phyloP scores from a whole-genome alignment of 1,140 invertebrate genomes.

The Papilio dardanus region DNA sequence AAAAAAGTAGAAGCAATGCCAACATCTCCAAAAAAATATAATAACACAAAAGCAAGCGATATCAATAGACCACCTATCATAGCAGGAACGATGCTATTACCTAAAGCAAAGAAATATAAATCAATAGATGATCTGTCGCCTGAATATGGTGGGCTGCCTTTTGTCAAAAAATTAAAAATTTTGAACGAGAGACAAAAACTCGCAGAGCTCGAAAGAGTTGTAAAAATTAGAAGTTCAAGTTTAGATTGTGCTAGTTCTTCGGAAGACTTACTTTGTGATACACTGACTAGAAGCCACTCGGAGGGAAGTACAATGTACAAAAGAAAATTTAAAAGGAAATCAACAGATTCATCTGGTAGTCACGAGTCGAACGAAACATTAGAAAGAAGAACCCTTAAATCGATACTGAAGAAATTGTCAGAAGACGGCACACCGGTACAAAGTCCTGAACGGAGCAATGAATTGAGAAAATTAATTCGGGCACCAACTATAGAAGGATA shows the following conservation, averaged over 20 bases:
- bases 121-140: slow-evolving; percentile 94
- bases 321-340: slow-evolving; percentile 74
- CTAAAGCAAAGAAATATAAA: slow-evolving; percentile 86
- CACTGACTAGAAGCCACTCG: slow-evolving; percentile 86
- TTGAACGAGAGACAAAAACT: slow-evolving; percentile 93
- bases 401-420: slow-evolving; percentile 92
- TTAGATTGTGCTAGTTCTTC: slow-evolving; percentile 88
- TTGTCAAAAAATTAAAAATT: slow-evolving; percentile 94
- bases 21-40: slow-evolving; percentile 65
- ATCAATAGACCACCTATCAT: slow-evolving; percentile 55
- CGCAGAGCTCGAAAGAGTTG: slow-evolving; percentile 89
- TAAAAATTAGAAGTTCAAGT: slow-evolving; percentile 89
- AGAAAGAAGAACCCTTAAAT: slow-evolving; percentile 91
- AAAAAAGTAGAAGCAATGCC: slow-evolving; percentile 72
- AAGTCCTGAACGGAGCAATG: slow-evolving; percentile 78
- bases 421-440: slow-evolving; percentile 82
- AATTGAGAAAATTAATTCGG: slow-evolving; percentile 86
- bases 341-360: slow-evolving; percentile 79
- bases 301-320: slow-evolving; percentile 84
- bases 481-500: slow-evolving; percentile 93
- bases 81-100: slow-evolving; percentile 63
- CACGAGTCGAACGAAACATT: slow-evolving; percentile 92
- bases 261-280: slow-evolving; percentile 83
- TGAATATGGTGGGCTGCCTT: slow-evolving; percentile 92
- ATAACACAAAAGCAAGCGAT: slow-evolving; percentile 54